Conservation (phyloP, 2,113 vertebrate genomes). For the Callionymus lyra region DNA sequence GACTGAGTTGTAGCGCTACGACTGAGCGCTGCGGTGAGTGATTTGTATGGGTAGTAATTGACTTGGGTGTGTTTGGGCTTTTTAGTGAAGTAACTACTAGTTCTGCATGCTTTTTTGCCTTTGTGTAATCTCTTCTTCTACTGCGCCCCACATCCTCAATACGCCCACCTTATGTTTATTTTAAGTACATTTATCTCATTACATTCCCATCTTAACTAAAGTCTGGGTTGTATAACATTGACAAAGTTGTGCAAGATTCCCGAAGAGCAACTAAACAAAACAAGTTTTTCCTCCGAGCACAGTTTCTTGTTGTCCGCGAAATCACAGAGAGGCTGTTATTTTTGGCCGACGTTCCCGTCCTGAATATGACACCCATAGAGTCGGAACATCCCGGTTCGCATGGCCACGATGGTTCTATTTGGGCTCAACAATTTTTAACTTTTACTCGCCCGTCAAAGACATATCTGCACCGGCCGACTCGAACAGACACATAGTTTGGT, state of each 20-base stretch:
- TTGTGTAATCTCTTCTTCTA: constrained; percentile 20
- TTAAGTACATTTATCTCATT: constrained; percentile 26
- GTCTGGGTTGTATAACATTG: constrained; percentile 3
- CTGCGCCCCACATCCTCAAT: constrained; percentile 14
- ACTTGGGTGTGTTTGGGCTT: constrained; percentile 64
- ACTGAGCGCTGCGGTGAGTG: constrained; percentile 45
- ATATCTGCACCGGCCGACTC: constrained; percentile 33
- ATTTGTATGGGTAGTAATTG: constrained; percentile 65
- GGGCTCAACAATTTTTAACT: constrained; percentile 24
- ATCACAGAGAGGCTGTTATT: constrained; percentile 41
- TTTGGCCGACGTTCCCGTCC: constrained; percentile 38
- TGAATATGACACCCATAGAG: constrained; percentile 42
- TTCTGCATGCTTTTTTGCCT: constrained; percentile 43
- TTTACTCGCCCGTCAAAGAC: constrained; percentile 45
- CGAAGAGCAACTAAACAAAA: constrained; percentile 26
- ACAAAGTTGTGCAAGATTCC: constrained; percentile 4
- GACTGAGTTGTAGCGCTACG: constrained; percentile 46
- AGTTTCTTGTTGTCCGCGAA: constrained; percentile 28
- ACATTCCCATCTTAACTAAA: constrained; percentile 11
- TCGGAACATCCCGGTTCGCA: constrained; percentile 62
- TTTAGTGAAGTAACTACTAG: constrained; percentile 56
- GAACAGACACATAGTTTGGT: no score
- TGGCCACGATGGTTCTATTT: constrained; percentile 40
- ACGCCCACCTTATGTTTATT: constrained; percentile 29
- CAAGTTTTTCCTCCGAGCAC: constrained; percentile 12